These are phyloP conservation scores for Chelon auratus DNA, from an alignment of 2,797 vertebrate genomes.

Conservation along the genomic window DNA sequence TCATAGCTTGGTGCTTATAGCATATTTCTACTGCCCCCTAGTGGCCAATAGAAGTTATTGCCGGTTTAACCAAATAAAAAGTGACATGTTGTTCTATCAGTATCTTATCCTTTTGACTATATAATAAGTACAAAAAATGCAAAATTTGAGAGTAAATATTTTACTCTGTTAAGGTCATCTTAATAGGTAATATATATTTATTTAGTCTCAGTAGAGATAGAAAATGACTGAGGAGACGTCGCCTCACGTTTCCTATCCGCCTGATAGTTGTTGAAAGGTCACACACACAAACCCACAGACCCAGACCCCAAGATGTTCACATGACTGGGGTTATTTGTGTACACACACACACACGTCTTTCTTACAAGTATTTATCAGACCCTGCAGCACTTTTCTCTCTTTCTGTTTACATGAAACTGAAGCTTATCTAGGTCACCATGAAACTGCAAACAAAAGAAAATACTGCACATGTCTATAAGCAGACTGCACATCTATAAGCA, in stretches of 20 bases:
- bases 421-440: neutral
- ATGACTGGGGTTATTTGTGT: neutral
- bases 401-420: neutral
- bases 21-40: conserved; percentile 8
- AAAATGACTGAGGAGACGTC: too few relatives aligned
- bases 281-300: neutral
- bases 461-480: neutral
- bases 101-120: too few relatives aligned
- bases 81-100: neutral
- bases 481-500: conserved; percentile 9
- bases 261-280: neutral
- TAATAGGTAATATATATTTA: too few relatives aligned
- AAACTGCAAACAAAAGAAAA: neutral
- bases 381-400: neutral
- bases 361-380: neutral
- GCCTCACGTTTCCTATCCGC: too few relatives aligned
- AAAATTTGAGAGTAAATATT: too few relatives aligned
- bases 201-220: neutral
- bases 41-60: conserved; percentile 7
- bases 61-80: neutral
- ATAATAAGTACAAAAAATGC: too few relatives aligned
- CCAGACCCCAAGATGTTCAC: neutral
- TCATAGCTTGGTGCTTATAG: neutral
- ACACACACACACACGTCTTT: neutral
- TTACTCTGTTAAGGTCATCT: too few relatives aligned